Conservation (phyloP, 2,113 vertebrate genomes). For the Ophiodon elongatus region DNA sequence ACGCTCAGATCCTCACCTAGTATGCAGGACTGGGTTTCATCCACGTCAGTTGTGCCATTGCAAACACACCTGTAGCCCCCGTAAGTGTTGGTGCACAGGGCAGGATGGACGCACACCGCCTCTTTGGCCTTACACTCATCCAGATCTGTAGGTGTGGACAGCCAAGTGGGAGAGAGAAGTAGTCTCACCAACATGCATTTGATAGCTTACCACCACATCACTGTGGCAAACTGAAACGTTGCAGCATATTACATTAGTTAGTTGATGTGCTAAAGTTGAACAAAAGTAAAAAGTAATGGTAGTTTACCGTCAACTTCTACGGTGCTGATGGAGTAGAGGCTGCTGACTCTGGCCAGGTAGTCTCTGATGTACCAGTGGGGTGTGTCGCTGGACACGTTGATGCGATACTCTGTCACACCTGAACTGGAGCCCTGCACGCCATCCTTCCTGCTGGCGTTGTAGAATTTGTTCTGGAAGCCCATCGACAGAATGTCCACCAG, state of each 20-base stretch:
- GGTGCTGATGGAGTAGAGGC: slow-evolving; percentile 68
- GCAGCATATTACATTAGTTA: neutral
- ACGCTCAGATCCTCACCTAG: slow-evolving; percentile 68
- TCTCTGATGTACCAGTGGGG: slow-evolving; percentile 88
- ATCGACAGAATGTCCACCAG: slow-evolving; percentile 74
- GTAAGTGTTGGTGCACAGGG: slow-evolving; percentile 85
- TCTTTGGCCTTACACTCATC: slow-evolving; percentile 83
- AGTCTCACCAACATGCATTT: neutral
- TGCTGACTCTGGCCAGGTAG: slow-evolving; percentile 81
- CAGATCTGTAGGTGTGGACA: slow-evolving; percentile 76
- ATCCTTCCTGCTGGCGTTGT: slow-evolving; percentile 72
- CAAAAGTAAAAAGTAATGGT: neutral
- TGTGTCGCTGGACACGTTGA: slow-evolving; percentile 88
- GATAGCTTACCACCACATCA: neutral
- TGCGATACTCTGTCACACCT: slow-evolving; percentile 73
- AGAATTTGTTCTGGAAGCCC: slow-evolving; percentile 88
- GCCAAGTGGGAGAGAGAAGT: slow-evolving; percentile 17
- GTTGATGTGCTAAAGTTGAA: neutral
- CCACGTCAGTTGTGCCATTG: slow-evolving; percentile 81
- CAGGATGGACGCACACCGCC: slow-evolving; percentile 69
- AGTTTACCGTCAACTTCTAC: slow-evolving; percentile 81
- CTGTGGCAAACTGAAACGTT: neutral
- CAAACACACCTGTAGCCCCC: slow-evolving; percentile 87
- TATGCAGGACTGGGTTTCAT: slow-evolving; percentile 77
- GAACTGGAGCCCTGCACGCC: neutral